Evolutionary conservation across 1,140 invertebrate genomes (phyloP), one percentile per base, ranked within the genome.

Genomic region (Drepana arcuata): DNA sequence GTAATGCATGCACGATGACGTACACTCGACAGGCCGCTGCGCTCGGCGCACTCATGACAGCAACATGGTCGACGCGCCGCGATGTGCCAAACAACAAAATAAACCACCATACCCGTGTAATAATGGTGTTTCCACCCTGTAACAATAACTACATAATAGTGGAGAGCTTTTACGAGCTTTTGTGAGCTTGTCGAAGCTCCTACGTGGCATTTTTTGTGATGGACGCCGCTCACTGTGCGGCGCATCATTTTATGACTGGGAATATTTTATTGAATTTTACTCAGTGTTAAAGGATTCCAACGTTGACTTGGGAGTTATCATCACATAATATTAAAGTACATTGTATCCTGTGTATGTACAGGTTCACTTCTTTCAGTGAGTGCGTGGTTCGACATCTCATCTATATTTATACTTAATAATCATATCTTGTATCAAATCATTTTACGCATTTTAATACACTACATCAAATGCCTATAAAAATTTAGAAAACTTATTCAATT

Each of bases 61-160:
- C 47, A 37, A n/a, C n/a, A n/a, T n/a, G n/a, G n/a, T 37, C 39
- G 24, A 24, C 43, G 50, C 51, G 56, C 44, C 49, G 52, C 50
- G 52, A 57, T 58, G 50, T 55, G 55, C 61, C 59, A 58, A 66
- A 71, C 58, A 72, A 78, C 67, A 77, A 77, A 78, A 77, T 70
- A 70, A 81, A 77, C 56, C 62, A 64, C 57, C 59, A 25, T 63
- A 62, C 53, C 58, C 50, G 53, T 61, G 68, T 79, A 81, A 78
- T 81, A 78, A 81, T 78, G 68, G 77, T 79, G 74, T 75, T 81
- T 79, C 72, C 74, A 79, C 74, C 62, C 74, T 61, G 71, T 77
- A 77, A 81, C 74, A 79, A 79, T 81, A 81, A 79, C 72, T 79
- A 77, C 72, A 74, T 79, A 81, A 79, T 81, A 81, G 74, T 77